Conservation (phyloP, 2,888 invertebrate species). For the Drosophila picticornis region DNA sequence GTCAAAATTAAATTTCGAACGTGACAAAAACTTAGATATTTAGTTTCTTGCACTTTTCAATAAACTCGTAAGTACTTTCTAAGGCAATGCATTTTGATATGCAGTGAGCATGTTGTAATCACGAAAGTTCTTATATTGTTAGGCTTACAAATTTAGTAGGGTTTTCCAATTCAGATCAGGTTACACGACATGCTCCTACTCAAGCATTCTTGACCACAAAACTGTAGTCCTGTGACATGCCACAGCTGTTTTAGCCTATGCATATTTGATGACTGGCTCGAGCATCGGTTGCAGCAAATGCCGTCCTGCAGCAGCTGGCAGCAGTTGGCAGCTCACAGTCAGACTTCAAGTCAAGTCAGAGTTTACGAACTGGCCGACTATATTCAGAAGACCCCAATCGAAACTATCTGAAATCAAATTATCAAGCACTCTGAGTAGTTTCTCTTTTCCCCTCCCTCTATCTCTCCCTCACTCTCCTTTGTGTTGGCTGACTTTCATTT, state of each 20-base stretch:
- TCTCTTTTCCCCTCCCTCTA: neutral
- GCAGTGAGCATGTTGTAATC: neutral
- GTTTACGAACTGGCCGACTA: slow-evolving; percentile 33
- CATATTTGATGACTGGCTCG: slow-evolving; percentile 14
- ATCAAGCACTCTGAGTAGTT: slow-evolving; percentile 37
- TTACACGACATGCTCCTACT: no score
- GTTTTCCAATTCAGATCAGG: neutral
- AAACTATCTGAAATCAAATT: slow-evolving; percentile 51
- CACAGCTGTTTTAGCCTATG: neutral
- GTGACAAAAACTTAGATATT: neutral
- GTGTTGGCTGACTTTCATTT: slow-evolving; percentile 56
- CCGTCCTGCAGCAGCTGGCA: slow-evolving; percentile 44
- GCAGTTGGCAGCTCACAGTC: slow-evolving; percentile 15
- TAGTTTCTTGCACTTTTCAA: no score
- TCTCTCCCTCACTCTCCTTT: neutral
- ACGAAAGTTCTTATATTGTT: no score
- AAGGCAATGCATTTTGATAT: neutral
- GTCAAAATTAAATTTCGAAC: neutral
- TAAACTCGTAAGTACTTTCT: neutral
- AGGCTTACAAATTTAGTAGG: neutral
- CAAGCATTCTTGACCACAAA: no score
- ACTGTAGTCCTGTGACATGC: neutral
- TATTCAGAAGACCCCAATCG: slow-evolving; percentile 25
- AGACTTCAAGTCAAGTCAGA: slow-evolving; percentile 35
- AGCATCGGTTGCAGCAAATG: slow-evolving; percentile 32